Evolutionary conservation across 2,797 vertebrate genomes (phyloP).

Genomic region (Scomberomorus guttatus): DNA sequence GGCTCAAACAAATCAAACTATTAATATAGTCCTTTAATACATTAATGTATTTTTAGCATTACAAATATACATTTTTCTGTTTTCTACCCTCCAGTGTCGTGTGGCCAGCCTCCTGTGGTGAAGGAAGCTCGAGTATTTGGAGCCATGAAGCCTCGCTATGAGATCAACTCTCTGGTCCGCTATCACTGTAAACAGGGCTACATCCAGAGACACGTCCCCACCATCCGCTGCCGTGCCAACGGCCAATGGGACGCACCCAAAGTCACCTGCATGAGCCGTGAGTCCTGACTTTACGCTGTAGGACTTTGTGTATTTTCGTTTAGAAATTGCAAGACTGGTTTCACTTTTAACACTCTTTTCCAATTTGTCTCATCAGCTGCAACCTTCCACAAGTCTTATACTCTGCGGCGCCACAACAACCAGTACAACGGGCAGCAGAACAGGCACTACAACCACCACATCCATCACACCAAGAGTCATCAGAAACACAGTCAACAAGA

Average conservation of each 20-base stretch:
- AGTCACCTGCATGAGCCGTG: constrained; percentile 94
- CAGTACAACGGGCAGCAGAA: constrained; percentile 77
- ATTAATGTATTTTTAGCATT: too few relatives aligned
- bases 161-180: constrained; percentile 93
- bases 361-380: constrained; percentile 86
- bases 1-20: too few relatives aligned
- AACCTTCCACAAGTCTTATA: constrained; percentile 89
- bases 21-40: too few relatives aligned
- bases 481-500: constrained; percentile 77
- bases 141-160: constrained; percentile 91
- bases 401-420: constrained; percentile 86
- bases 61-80: too few relatives aligned
- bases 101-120: constrained; percentile 90
- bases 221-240: constrained; percentile 90
- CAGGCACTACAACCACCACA: constrained; percentile 79
- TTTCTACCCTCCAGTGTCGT: constrained; percentile 57
- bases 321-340: not conserved
- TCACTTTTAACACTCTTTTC: constrained; percentile 19
- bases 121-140: constrained; percentile 92
- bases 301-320: not conserved
- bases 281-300: constrained; percentile 74
- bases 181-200: constrained; percentile 96
- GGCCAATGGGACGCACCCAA: constrained; percentile 94
- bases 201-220: constrained; percentile 93
- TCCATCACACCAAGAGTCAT: constrained; percentile 74